Conservation (phyloP, 1,140 invertebrate genomes). For the Drosophila fuyamai region DNA sequence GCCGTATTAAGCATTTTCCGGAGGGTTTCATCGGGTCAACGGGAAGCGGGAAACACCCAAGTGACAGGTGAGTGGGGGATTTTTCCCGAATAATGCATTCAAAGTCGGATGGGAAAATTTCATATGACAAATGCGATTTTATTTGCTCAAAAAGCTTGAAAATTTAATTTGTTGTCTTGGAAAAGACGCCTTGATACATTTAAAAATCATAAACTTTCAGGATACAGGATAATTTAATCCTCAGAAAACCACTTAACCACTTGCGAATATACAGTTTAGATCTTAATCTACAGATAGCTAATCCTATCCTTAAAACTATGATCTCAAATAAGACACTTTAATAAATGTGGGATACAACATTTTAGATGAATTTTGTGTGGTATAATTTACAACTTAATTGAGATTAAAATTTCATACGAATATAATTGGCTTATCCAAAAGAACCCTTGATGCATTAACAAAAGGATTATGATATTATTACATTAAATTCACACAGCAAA, state of each 20-base stretch:
- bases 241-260: not conserved
- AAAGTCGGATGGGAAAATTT: not conserved
- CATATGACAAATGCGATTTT: slow-evolving; percentile 26
- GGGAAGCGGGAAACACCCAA: slow-evolving; percentile 83
- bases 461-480: not conserved
- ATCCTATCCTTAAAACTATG: not conserved
- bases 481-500: not conserved
- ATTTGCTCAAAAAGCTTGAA: slow-evolving; percentile 5
- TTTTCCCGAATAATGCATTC: slow-evolving; percentile 8
- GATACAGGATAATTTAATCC: not conserved
- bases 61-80: slow-evolving; percentile 84
- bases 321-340: not conserved
- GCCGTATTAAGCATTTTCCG: slow-evolving; percentile 80
- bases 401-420: not conserved
- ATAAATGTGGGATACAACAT: not conserved
- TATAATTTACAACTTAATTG: not conserved
- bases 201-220: slow-evolving; percentile 4
- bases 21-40: slow-evolving; percentile 70
- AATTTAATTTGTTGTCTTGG: slow-evolving; percentile 29
- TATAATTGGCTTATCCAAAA: not conserved
- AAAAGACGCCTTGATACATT: slow-evolving; percentile 13
- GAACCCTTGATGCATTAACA: not conserved
- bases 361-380: not conserved
- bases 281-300: no score
- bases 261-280: not conserved